phyloP scores from a whole-genome alignment of 2,797 vertebrate genomes.

The Onychomys arenicola region DNA sequence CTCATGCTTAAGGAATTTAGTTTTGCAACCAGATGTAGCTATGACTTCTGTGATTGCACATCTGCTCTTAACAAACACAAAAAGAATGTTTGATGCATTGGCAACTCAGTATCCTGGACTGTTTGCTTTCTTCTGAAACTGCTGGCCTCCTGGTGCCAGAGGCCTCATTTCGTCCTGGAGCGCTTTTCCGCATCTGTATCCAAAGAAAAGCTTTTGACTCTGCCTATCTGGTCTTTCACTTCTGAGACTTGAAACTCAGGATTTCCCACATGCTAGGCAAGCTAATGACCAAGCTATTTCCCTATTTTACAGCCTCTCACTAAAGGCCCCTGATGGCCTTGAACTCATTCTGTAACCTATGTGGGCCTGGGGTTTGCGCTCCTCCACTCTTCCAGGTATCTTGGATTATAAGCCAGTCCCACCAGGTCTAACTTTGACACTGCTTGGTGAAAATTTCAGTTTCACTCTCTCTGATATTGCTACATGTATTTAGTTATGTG shows the following conservation, averaged over 20 bases:
- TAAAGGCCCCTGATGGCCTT: background rate
- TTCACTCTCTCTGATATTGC: background rate
- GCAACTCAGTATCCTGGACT: background rate
- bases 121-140: background rate
- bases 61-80: background rate
- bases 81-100: background rate
- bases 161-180: background rate
- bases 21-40: background rate
- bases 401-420: background rate
- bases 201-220: background rate
- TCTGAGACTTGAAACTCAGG: background rate
- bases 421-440: background rate
- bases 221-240: background rate
- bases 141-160: background rate
- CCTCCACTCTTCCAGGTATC: background rate
- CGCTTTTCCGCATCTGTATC: background rate
- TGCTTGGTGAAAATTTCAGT: background rate
- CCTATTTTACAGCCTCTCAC: background rate
- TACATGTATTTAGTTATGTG: background rate
- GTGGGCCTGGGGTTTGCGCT: background rate
- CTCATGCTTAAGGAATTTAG: background rate
- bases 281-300: background rate
- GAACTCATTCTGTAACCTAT: background rate
- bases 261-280: background rate
- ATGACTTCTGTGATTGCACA: background rate